Evolutionary conservation across 2,888 invertebrate genomes (phyloP).

Genomic region (Dynastes grantii): DNA sequence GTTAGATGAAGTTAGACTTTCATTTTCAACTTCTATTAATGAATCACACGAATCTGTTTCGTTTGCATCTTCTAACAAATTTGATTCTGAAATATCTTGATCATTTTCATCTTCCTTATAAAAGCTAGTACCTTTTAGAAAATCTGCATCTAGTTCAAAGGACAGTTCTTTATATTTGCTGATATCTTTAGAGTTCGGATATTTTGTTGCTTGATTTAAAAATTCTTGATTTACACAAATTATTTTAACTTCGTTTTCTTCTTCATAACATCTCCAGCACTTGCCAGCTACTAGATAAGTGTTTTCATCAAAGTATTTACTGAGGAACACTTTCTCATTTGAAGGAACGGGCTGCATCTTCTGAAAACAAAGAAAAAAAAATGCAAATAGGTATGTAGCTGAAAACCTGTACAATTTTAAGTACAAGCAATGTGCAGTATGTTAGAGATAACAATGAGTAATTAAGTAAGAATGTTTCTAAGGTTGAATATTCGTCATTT

Average conservation of each 20-base stretch:
- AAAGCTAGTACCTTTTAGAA: not conserved
- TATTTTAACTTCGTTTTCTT: conserved; percentile 58
- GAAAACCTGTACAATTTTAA: too few relatives aligned
- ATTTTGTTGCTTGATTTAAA: conserved; percentile 51
- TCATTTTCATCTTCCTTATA: not conserved
- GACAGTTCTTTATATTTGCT: not conserved
- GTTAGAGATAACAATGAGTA: too few relatives aligned
- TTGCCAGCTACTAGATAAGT: conserved; percentile 59
- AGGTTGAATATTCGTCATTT: too few relatives aligned
- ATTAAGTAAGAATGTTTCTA: too few relatives aligned
- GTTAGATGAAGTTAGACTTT: too few relatives aligned
- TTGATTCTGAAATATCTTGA: not conserved
- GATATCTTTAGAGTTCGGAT: not conserved
- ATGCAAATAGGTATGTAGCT: not conserved
- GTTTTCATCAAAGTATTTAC: conserved; percentile 61
- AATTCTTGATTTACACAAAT: conserved; percentile 59
- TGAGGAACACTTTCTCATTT: conserved; percentile 38
- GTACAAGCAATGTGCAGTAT: too few relatives aligned
- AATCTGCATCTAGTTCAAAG: conserved; percentile 4
- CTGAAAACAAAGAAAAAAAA: conserved; percentile 18
- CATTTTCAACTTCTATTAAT: too few relatives aligned
- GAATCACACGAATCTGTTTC: too few relatives aligned
- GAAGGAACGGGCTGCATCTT: not conserved
- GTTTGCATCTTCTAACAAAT: not conserved
- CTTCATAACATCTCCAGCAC: conserved; percentile 60